Percentiles rank a stretch among this genome's conserved stretches.
Conservation (phyloP, 2,888 invertebrate genomes). For the Drosophila recens region DNA sequence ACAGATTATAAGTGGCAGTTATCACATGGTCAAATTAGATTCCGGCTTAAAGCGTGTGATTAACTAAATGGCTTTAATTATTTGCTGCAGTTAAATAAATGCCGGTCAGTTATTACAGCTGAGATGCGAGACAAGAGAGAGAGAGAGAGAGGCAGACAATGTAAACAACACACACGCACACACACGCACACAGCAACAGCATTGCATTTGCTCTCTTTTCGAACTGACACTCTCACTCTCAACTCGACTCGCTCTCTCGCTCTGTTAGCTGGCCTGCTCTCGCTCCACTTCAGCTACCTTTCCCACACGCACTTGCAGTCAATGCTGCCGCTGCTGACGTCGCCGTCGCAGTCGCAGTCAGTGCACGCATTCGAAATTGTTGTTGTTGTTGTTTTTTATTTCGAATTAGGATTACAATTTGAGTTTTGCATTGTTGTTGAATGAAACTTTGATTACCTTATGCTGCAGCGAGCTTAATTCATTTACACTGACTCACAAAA, state of each 20-base stretch:
- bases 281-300: conserved; percentile 27
- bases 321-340: conserved; percentile 14
- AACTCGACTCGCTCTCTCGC: conserved; percentile 5
- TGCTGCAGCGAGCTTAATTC: conserved; percentile 19
- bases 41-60: conserved; percentile 22
- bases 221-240: conserved; percentile 17
- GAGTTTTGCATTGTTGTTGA: conserved; percentile 10
- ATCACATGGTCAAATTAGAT: conserved; percentile 13
- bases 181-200: not conserved
- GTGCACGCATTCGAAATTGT: conserved; percentile 12
- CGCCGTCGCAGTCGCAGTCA: conserved; percentile 7
- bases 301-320: conserved; percentile 32
- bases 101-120: conserved; percentile 48
- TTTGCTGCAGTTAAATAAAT: conserved; percentile 38
- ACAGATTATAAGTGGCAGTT: conserved; percentile 38
- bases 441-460: conserved; percentile 44
- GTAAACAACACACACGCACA: conserved; percentile 55
- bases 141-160: conserved; percentile 29
- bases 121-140: conserved; percentile 10
- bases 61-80: conserved; percentile 45
- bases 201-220: conserved; percentile 21
- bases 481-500: conserved; percentile 20
- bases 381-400: conserved; percentile 7
- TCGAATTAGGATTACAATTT: conserved; percentile 6
- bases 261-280: conserved; percentile 7